phyloP scores from a whole-genome alignment of 2,888 invertebrate genomes.

The Helicoverpa assulta region DNA sequence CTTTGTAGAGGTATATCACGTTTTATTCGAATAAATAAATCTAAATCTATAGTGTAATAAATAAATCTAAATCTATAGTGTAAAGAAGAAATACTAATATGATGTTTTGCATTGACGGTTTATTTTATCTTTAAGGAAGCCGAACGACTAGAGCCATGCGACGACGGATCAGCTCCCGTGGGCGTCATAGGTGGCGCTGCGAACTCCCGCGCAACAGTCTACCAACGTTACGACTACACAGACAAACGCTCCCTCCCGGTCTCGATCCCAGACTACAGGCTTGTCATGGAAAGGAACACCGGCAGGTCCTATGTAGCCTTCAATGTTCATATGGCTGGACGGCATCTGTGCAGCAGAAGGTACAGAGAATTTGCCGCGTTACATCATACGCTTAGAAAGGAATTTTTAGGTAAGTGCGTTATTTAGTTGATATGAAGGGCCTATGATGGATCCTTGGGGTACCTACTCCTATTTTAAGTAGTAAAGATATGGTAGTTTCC shows the following conservation, averaged over 20 bases:
- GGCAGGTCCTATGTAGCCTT: constrained; percentile 98
- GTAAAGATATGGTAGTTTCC: not conserved
- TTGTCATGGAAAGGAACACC: constrained; percentile 94
- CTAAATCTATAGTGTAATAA: too few relatives aligned
- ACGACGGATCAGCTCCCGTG: constrained; percentile 91
- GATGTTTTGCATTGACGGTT: not conserved
- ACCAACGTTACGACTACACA: constrained; percentile 95
- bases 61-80: too few relatives aligned
- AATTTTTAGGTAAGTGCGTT: constrained; percentile 93
- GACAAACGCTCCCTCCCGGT: constrained; percentile 97
- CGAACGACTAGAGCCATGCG: constrained; percentile 95
- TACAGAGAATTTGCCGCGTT: constrained; percentile 98
- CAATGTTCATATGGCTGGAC: constrained; percentile 99
- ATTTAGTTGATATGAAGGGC: not conserved
- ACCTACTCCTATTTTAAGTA: not conserved
- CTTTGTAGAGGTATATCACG: too few relatives aligned
- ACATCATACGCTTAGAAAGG: constrained; percentile 96
- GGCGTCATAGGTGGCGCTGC: constrained; percentile 87
- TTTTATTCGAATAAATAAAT: too few relatives aligned
- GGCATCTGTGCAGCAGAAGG: constrained; percentile 98
- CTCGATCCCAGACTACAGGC: constrained; percentile 98
- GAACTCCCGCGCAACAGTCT: constrained; percentile 84
- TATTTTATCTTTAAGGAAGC: constrained; percentile 91
- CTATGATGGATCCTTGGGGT: constrained; percentile 5
- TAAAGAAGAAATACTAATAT: not conserved